Conservation (phyloP, 2,113 vertebrate genomes). For the Gymnobelideus leadbeateri region DNA sequence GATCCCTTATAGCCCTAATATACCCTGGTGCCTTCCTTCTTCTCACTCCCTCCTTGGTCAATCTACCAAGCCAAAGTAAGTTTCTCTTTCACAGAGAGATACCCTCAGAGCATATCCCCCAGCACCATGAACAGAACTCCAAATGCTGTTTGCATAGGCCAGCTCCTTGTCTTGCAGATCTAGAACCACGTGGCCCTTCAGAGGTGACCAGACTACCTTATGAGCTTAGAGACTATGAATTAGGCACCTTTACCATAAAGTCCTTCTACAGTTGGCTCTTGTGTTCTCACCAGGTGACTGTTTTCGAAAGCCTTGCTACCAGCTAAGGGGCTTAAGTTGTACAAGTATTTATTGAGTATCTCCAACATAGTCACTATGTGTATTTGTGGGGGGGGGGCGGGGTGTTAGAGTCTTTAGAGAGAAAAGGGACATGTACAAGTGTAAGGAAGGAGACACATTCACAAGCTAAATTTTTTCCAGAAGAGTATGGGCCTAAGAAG, state of each 20-base stretch:
- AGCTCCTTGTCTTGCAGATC: too few species aligned
- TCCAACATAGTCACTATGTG: not conserved
- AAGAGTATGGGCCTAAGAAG: not conserved
- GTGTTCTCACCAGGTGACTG: not conserved
- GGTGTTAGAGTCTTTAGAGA: slow-evolving; percentile 11
- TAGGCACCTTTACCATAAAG: not conserved
- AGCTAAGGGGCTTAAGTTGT: not conserved
- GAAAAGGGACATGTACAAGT: slow-evolving; percentile 27
- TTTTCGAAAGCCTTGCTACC: too few species aligned
- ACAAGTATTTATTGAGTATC: slow-evolving; percentile 32
- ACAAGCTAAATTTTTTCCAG: not conserved
- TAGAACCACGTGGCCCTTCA: too few species aligned
- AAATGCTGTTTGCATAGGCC: too few species aligned
- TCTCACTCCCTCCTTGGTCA: slow-evolving; percentile 29
- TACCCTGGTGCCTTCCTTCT: not conserved
- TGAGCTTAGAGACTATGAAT: not conserved
- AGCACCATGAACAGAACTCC: too few species aligned
- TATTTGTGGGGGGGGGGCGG: not conserved
- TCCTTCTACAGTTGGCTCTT: slow-evolving; percentile 38
- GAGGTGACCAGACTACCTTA: not conserved
- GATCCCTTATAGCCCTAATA: not conserved
- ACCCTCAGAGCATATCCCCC: too few species aligned
- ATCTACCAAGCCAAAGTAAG: slow-evolving; percentile 11
- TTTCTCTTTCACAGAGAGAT: slow-evolving; percentile 24
- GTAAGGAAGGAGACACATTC: not conserved